A percentile compares a stretch with the other conserved stretches of the same genome.
Evolutionary conservation across 2,113 vertebrate genomes (phyloP).

Genomic region (Nymphicus hollandicus): DNA sequence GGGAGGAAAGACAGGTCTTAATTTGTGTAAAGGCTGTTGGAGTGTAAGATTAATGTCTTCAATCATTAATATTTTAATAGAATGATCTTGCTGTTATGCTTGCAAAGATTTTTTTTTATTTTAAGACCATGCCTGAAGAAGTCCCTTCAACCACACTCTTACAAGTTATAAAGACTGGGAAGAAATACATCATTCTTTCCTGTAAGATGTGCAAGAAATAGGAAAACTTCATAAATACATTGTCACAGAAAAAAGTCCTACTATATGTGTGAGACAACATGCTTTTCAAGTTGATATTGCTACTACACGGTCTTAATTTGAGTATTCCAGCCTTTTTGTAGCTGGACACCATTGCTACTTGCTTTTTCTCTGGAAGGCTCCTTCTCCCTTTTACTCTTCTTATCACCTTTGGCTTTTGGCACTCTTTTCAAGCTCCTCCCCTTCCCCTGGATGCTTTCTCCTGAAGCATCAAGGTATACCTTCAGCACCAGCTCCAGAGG

Average conservation of each 20-base stretch:
- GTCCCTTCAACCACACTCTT: background rate
- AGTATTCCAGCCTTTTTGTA: background rate
- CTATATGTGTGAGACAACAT: fast-evolving
- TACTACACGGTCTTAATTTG: background rate
- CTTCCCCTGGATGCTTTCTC: background rate
- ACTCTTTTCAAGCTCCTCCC: background rate
- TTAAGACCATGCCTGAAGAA: background rate
- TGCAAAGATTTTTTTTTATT: background rate
- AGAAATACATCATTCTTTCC: background rate
- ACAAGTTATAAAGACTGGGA: background rate
- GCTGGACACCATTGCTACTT: background rate
- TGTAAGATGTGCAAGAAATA: background rate
- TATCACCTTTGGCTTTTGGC: background rate
- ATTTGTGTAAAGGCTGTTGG: background rate
- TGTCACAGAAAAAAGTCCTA: background rate
- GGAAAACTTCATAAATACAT: background rate
- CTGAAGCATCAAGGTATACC: background rate
- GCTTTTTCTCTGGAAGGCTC: background rate
- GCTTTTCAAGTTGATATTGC: background rate
- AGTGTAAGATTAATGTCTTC: background rate
- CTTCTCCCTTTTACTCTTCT: background rate
- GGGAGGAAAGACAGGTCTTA: background rate
- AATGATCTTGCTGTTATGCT: background rate
- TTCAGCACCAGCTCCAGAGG: background rate
- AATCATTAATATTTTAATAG: background rate